Conservation (phyloP, 2,113 vertebrate species). For the Tragulus kanchil region DNA sequence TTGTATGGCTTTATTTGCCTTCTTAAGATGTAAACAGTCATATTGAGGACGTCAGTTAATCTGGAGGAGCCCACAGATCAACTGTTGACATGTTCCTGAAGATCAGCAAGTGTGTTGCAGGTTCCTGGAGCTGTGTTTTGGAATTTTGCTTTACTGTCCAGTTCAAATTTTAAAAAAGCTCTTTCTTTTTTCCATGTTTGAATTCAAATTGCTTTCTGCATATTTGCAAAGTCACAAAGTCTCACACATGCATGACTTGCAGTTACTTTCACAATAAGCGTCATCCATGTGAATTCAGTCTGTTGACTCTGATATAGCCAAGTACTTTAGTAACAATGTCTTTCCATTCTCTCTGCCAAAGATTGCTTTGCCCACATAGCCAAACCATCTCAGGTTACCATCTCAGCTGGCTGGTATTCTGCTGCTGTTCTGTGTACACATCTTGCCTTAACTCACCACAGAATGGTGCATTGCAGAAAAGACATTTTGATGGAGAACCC, state of each 20-base stretch:
- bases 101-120: background rate
- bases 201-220: background rate
- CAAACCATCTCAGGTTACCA: background rate
- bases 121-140: background rate
- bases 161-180: too few species aligned
- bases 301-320: background rate
- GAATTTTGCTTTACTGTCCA: background rate
- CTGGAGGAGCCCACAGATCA: background rate
- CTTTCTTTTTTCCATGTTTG: slow-evolving; percentile 23
- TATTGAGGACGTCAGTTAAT: background rate
- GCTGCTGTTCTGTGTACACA: background rate
- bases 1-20: background rate
- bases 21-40: background rate
- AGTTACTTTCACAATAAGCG: slow-evolving; percentile 7
- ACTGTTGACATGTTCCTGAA: background rate
- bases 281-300: background rate
- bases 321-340: background rate
- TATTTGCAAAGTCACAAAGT: slow-evolving; percentile 27
- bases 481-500: background rate
- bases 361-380: background rate
- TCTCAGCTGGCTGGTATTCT: background rate
- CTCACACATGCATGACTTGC: background rate
- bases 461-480: background rate
- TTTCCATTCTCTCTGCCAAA: background rate
- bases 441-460: background rate